These are phyloP conservation scores for Hydrotaea cyrtoneurina DNA, from an alignment of 2,888 invertebrate genomes.

Conservation along the genomic window DNA sequence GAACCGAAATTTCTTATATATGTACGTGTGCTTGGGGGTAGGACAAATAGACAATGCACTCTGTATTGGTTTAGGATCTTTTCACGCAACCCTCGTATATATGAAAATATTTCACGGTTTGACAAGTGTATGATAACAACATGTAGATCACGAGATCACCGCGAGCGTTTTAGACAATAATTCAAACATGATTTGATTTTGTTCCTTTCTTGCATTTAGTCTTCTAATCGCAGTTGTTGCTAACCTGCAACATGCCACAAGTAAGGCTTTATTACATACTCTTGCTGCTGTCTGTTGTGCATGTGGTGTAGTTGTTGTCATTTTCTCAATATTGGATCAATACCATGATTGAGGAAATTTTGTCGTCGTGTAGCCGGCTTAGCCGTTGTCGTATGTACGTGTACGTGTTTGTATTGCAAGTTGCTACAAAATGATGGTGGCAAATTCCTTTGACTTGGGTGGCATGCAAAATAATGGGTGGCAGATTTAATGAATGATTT, in stretches of 20 bases:
- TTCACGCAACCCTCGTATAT: background rate
- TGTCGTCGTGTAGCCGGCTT: background rate
- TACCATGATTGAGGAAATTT: conserved; percentile 38
- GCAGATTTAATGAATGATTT: conserved; percentile 63
- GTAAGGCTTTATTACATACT: conserved; percentile 17
- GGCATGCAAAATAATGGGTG: conserved; percentile 61
- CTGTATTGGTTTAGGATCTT: too few species aligned
- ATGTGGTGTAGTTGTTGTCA: background rate
- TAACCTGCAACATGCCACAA: conserved; percentile 32
- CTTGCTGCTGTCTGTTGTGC: background rate
- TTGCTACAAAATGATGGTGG: conserved; percentile 51
- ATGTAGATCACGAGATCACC: conserved; percentile 48
- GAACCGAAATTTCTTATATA: too few species aligned
- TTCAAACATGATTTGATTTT: conserved; percentile 45
- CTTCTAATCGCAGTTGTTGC: conserved; percentile 25
- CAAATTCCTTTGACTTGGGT: conserved; percentile 64
- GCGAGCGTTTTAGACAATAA: conserved; percentile 34
- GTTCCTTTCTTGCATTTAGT: conserved; percentile 10
- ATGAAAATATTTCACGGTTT: background rate
- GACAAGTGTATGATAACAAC: background rate
- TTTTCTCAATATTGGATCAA: conserved; percentile 20
- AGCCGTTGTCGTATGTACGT: background rate
- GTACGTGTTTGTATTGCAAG: conserved; percentile 4
- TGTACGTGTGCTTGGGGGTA: too few species aligned
- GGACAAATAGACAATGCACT: too few species aligned